Evolutionary conservation across 1,140 invertebrate genomes (phyloP), one percentile per base, ranked within the genome.

Genomic region (Apis florea): DNA sequence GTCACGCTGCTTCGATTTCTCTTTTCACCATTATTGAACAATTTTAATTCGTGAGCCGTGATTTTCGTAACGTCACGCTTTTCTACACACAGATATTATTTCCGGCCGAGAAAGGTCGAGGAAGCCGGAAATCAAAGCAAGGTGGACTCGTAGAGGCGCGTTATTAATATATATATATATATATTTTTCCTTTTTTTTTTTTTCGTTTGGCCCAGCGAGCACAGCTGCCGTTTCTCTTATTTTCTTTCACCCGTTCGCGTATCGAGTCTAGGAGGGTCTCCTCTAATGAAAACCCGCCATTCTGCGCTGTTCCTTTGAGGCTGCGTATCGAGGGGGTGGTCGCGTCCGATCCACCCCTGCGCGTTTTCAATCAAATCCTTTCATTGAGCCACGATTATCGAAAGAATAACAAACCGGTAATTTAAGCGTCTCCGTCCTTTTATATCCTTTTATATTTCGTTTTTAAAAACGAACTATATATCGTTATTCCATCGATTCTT

Each of bases 91-190:
- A n/a, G 31, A 80, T 71, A 76, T 79, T 79, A 71, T 58, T 88
- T 88, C 86, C 87, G 86, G 83, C 83, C 87, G 86, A 80, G 67
- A 85, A 81, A 81, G 87, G 77, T 83, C 80, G 78, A 76, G 47
- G 47, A 61, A 83, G 31, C 87, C 86, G 87, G 87, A 88, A 88
- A 88, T 88, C 86, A 88, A 85, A 78, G 61, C 82, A 71, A 86
- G 68, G 67, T 84, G 85, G 82, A 81, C 82, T 24, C 15, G 61
- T 72, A 24, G 66, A 66, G 74, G 66, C 54, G 68, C 69, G 76
- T 84, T 87, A 85, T 88, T 87, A 88, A 85, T 87, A 81, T 87
- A 5, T 53, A 13, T 15, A 13, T 15, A 15, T 54, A 15, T 17
- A 17, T 54, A 6, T 4, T 53, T 71, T 80, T 84, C 24, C 4